Base-by-base conservation (phyloP, 2,888 invertebrate species). In the Drosophila flavopinicola region DNA sequence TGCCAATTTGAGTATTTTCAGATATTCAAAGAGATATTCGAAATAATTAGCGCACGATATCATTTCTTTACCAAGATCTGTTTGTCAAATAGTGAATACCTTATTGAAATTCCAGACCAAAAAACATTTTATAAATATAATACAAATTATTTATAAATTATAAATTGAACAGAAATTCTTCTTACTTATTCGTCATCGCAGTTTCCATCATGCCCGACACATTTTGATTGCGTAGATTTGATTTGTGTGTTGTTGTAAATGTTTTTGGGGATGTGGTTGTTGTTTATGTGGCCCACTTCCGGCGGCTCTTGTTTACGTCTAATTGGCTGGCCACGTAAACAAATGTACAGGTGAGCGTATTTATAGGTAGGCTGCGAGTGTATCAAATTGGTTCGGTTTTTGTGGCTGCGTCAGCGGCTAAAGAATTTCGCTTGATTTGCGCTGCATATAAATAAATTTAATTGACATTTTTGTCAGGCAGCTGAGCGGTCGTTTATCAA, bases 281-380 rank as follows among this genome's bases (percentile, higher is more conserved):
- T 66, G 66, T 66, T 71, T 68, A 64, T 66, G 59, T 75, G 67
- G 83, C 78, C 83, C 68, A 85, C 80, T 85, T 82, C 80, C 85
- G 85, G 85, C 74, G 68, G 30, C 42, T 59, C 61, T 71, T 82
- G 80, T 82, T 82, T 82, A 82, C 85, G 74, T 78, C 71, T 75
- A 80, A 84, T 67, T 80, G 69, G 59, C 41, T 54, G 67, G 44
- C 27, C 68, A 74, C 78, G 85, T 82, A 85, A 82, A 82, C 85
- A 85, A 78, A 61, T 68, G 68, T 66, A 65, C 76, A 78, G 85
- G 78, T 82, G 71, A 66, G 64, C n/a, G n/a, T 61, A 85, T 82
- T 85, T 85, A 56, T 85, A 74, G 67, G 30, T 51, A 13, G 23
- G 32, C 29, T 32, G 45, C 41, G 42, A 39, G 56, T 15, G 23